These are phyloP conservation scores for Cebus imitator DNA, from an alignment of 2,113 vertebrate species.

Conservation along the genomic window DNA sequence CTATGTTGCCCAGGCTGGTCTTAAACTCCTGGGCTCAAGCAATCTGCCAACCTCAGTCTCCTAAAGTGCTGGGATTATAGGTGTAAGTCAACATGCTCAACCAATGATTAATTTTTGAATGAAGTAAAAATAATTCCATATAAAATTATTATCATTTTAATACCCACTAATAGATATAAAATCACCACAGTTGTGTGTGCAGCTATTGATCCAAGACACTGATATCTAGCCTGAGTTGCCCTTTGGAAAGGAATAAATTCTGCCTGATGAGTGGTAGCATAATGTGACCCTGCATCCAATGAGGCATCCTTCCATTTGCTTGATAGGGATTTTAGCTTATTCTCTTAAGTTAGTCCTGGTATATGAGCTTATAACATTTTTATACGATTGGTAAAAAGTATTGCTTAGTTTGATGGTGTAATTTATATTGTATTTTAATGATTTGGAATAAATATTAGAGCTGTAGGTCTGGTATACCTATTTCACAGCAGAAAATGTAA, in stretches of 20 bases:
- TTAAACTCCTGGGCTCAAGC: too few species aligned
- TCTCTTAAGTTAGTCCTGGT: constrained; percentile 68
- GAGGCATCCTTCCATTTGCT: constrained; percentile 66
- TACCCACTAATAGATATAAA: neutral
- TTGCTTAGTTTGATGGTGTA: constrained; percentile 76
- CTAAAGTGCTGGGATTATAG: too few species aligned
- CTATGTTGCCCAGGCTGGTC: too few species aligned
- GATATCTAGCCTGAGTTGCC: constrained; percentile 54
- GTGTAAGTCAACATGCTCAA: too few species aligned
- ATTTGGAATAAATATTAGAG: constrained; percentile 78
- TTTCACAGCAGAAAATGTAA: constrained; percentile 69
- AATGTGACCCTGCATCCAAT: constrained; percentile 70
- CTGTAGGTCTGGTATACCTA: constrained; percentile 60
- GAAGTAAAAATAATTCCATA: neutral
- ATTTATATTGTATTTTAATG: constrained; percentile 81
- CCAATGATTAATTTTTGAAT: constrained; percentile 31
- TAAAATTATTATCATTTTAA: constrained; percentile 2
- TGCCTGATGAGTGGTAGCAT: constrained; percentile 73
- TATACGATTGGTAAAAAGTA: constrained; percentile 81
- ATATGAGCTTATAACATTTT: constrained; percentile 76
- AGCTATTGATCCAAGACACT: constrained; percentile 46
- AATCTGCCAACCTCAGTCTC: too few species aligned
- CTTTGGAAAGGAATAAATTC: constrained; percentile 75
- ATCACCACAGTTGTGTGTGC: neutral
- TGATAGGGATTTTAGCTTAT: constrained; percentile 76